Evolutionary conservation across 2,113 vertebrate species (phyloP), one percentile per base, ranked within the genome.

Genomic region (Stegastes partitus): DNA sequence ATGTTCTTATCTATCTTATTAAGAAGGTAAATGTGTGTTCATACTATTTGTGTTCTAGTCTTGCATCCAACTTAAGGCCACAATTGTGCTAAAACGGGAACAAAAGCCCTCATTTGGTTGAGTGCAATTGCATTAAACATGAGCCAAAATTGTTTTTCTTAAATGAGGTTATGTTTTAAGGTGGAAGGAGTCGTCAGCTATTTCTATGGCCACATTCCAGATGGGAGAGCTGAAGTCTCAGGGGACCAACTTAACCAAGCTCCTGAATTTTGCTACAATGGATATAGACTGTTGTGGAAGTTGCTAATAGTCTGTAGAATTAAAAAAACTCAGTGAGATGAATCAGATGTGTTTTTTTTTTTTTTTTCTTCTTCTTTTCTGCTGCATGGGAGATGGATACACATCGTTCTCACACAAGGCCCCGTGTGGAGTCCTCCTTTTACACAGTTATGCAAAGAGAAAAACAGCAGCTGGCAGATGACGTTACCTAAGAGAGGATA

Each of bases 191-290:
- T 49, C 18, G 42, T 57, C 14, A 62, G 15, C 57, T 69, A 63
- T 44, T 57, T 70, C 10, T 21, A 15, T 74, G 18, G 34, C 15
- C 12, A 54, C 26, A 39, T 12, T 23, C 28, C 31, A 58, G 57
- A 76, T 53, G 26, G 39, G 21, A 68, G 21, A 47, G 26, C 8
- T 44, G 45, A 75, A 56, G 11, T 57, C 31, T 69, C 51, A 57
- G 28, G 23, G n/a, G 65, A 63, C 14, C 4, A 11, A 19, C 18
- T 62, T 49, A 42, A 69, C 23, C 23, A 70, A 58, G 53, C 25
- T 45, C 3, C 3, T 45, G 44, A 61, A 65, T 25, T 53, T 54
- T 5, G 18, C 18, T 8, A 34, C 58, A 70, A 8, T 65, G 14
- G 11, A 1, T n/a, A 53, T 16, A 49, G 5, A 31, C 50, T 68